Percentiles rank a stretch among this genome's conserved stretches.
Evolutionary conservation across 1,140 invertebrate species (phyloP).

Genomic region (Lasaia peninsularis): DNA sequence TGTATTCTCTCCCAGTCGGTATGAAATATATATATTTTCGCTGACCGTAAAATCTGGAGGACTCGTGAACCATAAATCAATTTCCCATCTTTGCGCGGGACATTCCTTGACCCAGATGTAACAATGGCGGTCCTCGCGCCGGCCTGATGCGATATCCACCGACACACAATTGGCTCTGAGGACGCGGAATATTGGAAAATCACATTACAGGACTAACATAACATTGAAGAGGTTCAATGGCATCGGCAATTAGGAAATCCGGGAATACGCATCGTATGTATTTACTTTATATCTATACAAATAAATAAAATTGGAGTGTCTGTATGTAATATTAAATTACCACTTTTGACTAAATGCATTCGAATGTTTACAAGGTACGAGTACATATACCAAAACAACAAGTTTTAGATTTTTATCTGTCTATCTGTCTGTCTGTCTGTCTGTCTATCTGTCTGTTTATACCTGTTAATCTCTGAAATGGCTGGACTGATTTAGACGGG

Average conservation of each 20-base stretch:
- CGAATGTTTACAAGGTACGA: too few relatives aligned
- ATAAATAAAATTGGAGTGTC: too few relatives aligned
- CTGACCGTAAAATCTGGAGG: conserved; percentile 9
- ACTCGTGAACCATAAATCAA: conserved; percentile 6
- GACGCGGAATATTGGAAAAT: conserved; percentile 11
- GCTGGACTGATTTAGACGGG: too few relatives aligned
- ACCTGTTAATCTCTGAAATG: too few relatives aligned
- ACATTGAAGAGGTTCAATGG: background rate
- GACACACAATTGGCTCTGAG: conserved; percentile 7
- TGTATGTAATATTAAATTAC: too few relatives aligned
- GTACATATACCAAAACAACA: too few relatives aligned
- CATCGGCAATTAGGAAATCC: background rate
- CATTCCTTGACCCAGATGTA: conserved; percentile 9
- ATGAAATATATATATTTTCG: conserved; percentile 8
- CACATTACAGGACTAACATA: conserved; percentile 6
- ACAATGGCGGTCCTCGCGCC: conserved; percentile 5
- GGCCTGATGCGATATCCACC: background rate
- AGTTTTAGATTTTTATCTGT: too few relatives aligned
- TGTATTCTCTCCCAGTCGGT: background rate
- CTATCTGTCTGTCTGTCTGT: too few relatives aligned
- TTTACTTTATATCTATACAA: too few relatives aligned
- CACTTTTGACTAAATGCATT: too few relatives aligned
- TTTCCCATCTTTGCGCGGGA: conserved; percentile 9
- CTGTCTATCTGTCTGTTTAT: too few relatives aligned
- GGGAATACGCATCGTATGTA: too few relatives aligned